Base-by-base conservation (phyloP, 2,888 invertebrate genomes). In the Ophioninae sp. region DNA sequence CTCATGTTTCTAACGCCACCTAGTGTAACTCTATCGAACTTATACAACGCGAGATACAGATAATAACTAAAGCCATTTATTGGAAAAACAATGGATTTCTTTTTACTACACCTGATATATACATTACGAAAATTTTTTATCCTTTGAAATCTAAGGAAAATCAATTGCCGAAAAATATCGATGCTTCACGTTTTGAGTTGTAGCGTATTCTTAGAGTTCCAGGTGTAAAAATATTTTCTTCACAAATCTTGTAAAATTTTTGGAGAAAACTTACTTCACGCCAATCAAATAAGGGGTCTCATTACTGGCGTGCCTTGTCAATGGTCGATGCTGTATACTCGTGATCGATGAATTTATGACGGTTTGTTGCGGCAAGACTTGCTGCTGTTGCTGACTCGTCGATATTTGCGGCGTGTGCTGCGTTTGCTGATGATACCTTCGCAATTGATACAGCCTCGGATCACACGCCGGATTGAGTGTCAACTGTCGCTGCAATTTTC, bases 401-500 rank as follows among this genome's bases (percentile, higher is more conserved):
- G 84, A 83, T 71, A 84, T 83, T 81, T 85, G 86, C 51, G 81
- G 81, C 68, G 85, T 82, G 59, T 87, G 88, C 71, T 86, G 90
- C 90, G 85, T 93, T 73, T 87, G 88, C 81, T 91, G 91, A 80
- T 91, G 91, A 87, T 89, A 91, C 87, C 90, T 88, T 85, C 90
- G 91, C 85, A 94, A 89, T 84, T 94, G 94, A 88, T 93, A 93
- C 73, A 96, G 93, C 80, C 97, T 94, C 6, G 97, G 96, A 93
- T 98, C 97, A 87, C 95, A 96, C 23, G 94, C 94, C 0, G 97
- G 97, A 93, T 97, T 97, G n/a, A 98, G 92, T 17, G 97, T 97
- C 67, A 97, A 93, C 90, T 97, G 97, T 6, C 97, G 94, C 86
- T 96, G 96, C 51, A 98, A 93, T 92, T 97, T 97, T 79, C 96